These are phyloP conservation scores for Blennius ocellaris DNA, from an alignment of 2,113 vertebrate species.

Conservation along the genomic window DNA sequence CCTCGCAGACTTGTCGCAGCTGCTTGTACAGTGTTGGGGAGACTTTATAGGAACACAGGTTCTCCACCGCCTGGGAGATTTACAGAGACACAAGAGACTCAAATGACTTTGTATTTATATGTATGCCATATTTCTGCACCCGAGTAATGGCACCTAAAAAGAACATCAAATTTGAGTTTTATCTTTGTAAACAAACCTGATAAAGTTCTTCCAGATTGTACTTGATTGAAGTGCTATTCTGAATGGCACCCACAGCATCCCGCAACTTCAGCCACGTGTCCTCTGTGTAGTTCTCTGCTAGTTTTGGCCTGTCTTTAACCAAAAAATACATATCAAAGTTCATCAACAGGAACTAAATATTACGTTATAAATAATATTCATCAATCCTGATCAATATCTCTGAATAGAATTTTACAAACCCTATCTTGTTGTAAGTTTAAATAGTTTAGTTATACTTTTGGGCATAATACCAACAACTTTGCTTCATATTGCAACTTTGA, in stretches of 20 bases:
- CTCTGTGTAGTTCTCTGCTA: conserved; percentile 98
- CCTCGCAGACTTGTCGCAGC: conserved; percentile 96
- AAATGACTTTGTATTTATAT: no score
- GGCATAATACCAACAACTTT: no score
- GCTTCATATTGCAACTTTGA: no score
- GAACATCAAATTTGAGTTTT: not conserved
- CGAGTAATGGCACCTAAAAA: not conserved
- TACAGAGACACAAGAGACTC: no score
- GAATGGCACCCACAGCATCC: conserved; percentile 96
- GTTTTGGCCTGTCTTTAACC: conserved; percentile 93
- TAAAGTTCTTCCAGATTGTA: conserved; percentile 99
- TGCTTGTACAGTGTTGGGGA: conserved; percentile 98
- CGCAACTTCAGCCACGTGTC: conserved; percentile 99
- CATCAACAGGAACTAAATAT: not conserved
- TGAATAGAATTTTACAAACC: no score
- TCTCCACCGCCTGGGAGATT: conserved; percentile 92
- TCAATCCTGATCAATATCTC: not conserved
- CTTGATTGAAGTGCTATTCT: conserved; percentile 98
- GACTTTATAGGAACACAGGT: conserved; percentile 99
- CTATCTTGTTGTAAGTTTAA: no score
- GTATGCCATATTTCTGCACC: not conserved
- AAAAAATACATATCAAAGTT: conserved; percentile 21
- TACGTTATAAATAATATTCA: not conserved
- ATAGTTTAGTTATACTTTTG: no score
- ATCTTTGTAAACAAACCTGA: conserved; percentile 83